A percentile compares a stretch with the other conserved stretches of the same genome.
These are phyloP conservation scores for Catagonus wagneri DNA, from an alignment of 2,113 vertebrate genomes.

Conservation along the genomic window DNA sequence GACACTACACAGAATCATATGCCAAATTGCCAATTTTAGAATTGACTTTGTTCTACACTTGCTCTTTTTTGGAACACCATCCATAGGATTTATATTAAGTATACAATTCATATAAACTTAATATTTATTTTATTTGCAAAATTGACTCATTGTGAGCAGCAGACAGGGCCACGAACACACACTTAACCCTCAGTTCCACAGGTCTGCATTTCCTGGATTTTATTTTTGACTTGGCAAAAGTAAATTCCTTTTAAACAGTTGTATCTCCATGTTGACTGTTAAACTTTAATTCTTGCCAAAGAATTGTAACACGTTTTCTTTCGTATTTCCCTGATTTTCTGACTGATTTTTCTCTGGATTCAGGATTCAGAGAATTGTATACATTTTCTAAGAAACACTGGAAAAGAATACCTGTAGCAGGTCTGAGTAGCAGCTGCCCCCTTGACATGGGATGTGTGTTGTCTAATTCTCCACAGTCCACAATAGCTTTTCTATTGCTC, in stretches of 20 bases:
- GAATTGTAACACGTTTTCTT: neutral
- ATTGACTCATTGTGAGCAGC: neutral
- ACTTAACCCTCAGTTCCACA: neutral
- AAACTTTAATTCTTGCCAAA: neutral
- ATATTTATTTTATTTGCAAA: conserved; percentile 48
- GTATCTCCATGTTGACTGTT: neutral
- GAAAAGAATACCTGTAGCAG: neutral
- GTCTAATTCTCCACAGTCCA: neutral
- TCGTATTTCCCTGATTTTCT: neutral
- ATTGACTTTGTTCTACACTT: neutral
- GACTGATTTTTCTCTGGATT: conserved; percentile 14
- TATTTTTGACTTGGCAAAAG: neutral
- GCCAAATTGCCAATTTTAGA: conserved; percentile 15
- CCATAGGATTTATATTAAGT: neutral
- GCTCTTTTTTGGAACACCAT: neutral
- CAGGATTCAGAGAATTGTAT: neutral
- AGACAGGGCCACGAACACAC: neutral
- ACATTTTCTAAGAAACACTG: conserved; percentile 3
- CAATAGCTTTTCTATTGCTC: neutral
- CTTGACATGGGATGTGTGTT: neutral
- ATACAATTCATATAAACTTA: neutral
- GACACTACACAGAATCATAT: neutral
- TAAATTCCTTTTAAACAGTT: neutral
- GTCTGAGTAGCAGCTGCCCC: neutral
- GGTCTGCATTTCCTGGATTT: neutral